phyloP scores from a whole-genome alignment of 1,140 invertebrate genomes.

The Ips typographus region DNA sequence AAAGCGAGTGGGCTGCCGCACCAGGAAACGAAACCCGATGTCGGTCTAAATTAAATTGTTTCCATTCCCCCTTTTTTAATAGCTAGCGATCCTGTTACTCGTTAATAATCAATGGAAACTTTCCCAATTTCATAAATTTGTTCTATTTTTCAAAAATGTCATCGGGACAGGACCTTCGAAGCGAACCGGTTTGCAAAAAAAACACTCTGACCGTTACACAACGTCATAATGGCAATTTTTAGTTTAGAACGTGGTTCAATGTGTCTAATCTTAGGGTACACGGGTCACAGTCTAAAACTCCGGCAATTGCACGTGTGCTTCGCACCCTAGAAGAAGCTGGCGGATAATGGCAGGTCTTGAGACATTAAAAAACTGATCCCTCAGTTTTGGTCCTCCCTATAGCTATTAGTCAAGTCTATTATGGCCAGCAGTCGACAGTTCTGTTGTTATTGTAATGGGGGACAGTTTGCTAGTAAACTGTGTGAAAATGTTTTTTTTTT shows the following conservation, averaged over 20 bases:
- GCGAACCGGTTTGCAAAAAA: constrained; percentile 1
- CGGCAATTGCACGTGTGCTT: constrained; percentile 1
- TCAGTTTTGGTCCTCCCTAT: not conserved
- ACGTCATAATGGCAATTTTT: not conserved
- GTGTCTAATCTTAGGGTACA: not conserved
- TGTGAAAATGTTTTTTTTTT: constrained; percentile 7
- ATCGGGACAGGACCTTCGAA: not conserved
- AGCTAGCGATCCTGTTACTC: not conserved
- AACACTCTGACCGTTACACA: not conserved
- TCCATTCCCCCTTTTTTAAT: constrained; percentile 17
- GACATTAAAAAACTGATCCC: constrained; percentile 6
- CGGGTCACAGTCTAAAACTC: not conserved
- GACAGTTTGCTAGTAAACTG: constrained; percentile 8
- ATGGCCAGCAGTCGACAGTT: constrained; percentile 1
- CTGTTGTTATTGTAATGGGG: not conserved
- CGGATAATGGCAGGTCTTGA: constrained; percentile 2
- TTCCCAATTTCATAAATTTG: not conserved
- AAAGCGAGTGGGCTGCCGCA: constrained; percentile 5
- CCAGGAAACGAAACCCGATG: constrained; percentile 32
- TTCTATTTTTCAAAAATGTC: not conserved
- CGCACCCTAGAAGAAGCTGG: not conserved
- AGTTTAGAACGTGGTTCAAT: not conserved
- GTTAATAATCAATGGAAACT: not conserved
- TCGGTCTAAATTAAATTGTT: constrained; percentile 29
- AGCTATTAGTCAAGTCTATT: constrained; percentile 15